Evolutionary conservation across 1,140 invertebrate genomes (phyloP).

Genomic region (Heliothis subflexa): DNA sequence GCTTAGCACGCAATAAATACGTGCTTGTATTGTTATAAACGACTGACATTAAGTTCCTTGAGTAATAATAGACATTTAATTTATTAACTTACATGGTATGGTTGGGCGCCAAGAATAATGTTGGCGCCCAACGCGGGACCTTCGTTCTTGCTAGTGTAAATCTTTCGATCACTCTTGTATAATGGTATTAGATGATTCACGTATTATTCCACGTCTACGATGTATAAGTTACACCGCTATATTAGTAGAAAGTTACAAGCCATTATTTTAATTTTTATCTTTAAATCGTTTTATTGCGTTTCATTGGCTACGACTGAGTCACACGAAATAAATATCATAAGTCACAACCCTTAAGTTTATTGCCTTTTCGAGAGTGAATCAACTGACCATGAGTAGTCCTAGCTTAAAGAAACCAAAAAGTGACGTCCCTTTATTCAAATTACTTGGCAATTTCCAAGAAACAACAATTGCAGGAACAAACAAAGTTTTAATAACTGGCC

Average conservation of each 20-base stretch:
- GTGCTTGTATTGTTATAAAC: slow-evolving; percentile 10
- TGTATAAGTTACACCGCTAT: no score
- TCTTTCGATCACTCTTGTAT: neutral
- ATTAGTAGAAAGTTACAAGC: no score
- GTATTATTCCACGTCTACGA: no score
- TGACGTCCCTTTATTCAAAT: slow-evolving; percentile 14
- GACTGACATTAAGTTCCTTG: slow-evolving; percentile 16
- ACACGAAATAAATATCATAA: neutral
- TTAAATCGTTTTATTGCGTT: neutral
- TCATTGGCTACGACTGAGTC: neutral
- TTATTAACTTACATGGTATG: neutral
- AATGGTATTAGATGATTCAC: neutral
- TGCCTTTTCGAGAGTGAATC: neutral
- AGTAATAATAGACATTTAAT: slow-evolving; percentile 7
- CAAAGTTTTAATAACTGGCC: slow-evolving; percentile 31
- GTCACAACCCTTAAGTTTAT: no score
- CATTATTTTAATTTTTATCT: no score
- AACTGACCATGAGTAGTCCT: neutral
- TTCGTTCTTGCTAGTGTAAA: neutral
- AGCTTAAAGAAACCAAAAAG: neutral
- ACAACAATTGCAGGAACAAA: slow-evolving; percentile 26
- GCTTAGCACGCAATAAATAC: slow-evolving; percentile 35
- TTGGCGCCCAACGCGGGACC: slow-evolving; percentile 23
- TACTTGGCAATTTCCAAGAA: slow-evolving; percentile 15
- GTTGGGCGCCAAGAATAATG: slow-evolving; percentile 12